Percentiles rank a stretch among this genome's conserved stretches.
Conservation (phyloP, 2,113 vertebrate species). For the Oreochromis tanganicae region DNA sequence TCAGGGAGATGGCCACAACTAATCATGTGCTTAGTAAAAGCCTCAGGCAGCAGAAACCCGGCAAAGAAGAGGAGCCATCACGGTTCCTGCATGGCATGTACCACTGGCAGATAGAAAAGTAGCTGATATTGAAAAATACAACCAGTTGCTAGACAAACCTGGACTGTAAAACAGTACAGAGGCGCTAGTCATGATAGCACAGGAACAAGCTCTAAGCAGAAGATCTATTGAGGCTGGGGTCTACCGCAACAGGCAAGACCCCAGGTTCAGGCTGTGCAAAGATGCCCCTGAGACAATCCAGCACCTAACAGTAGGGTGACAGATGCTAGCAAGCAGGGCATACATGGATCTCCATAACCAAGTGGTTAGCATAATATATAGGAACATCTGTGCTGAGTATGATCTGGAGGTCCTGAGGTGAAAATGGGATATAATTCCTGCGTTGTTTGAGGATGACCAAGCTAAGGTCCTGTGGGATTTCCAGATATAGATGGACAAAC, state of each 20-base stretch:
- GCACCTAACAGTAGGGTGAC: neutral
- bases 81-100: neutral
- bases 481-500: neutral
- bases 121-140: neutral
- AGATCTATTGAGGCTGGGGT: neutral
- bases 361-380: neutral
- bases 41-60: neutral
- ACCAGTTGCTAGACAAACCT: neutral
- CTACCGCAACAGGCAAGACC: neutral
- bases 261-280: neutral
- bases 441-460: neutral
- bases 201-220: neutral
- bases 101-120: neutral
- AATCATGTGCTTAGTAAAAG: neutral
- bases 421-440: neutral
- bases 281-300: neutral
- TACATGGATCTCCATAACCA: neutral
- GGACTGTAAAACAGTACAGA: neutral
- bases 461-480: neutral
- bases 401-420: neutral
- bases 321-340: neutral
- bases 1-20: neutral
- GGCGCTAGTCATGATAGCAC: neutral
- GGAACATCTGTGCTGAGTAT: neutral
- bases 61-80: neutral